Conservation (phyloP, 2,888 invertebrate genomes). For the Lottia scabra region DNA sequence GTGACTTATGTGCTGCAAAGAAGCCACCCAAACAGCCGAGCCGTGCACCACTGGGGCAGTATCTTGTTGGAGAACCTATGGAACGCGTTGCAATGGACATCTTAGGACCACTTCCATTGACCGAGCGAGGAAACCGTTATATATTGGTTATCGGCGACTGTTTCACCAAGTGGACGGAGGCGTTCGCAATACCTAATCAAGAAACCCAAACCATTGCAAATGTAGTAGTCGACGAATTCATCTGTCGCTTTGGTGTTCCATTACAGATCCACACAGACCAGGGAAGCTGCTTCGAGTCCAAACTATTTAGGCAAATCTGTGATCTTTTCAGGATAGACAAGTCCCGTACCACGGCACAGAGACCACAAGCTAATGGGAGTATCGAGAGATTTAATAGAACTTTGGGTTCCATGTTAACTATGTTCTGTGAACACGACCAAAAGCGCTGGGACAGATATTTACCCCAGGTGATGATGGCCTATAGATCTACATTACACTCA, state of each 20-base stretch:
- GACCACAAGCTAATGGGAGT: conserved; percentile 23
- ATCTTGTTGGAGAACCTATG: conserved; percentile 11
- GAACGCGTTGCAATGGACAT: conserved; percentile 12
- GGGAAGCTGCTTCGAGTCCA: conserved; percentile 11
- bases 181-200: conserved; percentile 8
- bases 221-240: neutral
- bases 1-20: too few species aligned
- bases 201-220: conserved; percentile 5
- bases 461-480: conserved; percentile 14
- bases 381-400: conserved; percentile 22
- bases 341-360: conserved; percentile 17
- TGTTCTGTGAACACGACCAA: conserved; percentile 10
- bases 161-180: conserved; percentile 17
- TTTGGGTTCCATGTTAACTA: conserved; percentile 16
- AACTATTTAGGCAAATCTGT: conserved; percentile 10
- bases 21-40: too few species aligned
- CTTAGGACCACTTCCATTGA: conserved; percentile 7
- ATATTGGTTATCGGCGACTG: conserved; percentile 13
- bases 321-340: conserved; percentile 10
- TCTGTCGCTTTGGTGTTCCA: conserved; percentile 10
- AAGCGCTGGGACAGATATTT: conserved; percentile 1
- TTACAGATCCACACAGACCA: conserved; percentile 3
- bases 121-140: conserved; percentile 6
- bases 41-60: neutral
- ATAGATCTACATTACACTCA: conserved; percentile 9